These are phyloP conservation scores for Aplodontia rufa DNA, from an alignment of 2,113 vertebrate species.

Conservation along the genomic window DNA sequence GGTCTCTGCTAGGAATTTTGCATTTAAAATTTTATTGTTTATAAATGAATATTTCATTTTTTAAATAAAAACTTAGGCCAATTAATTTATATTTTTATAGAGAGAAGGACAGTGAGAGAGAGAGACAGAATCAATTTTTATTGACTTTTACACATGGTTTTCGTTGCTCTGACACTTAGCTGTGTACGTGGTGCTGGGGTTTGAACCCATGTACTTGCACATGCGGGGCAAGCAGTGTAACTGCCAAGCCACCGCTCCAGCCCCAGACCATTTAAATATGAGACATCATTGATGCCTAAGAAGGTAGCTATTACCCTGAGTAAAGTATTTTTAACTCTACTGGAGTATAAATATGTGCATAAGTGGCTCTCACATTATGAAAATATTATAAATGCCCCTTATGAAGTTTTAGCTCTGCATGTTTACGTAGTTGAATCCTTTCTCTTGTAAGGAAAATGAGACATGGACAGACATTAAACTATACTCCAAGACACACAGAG, in stretches of 20 bases:
- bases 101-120: too few species aligned
- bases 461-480: neutral
- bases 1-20: slow-evolving; percentile 40
- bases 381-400: neutral
- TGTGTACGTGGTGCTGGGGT: too few species aligned
- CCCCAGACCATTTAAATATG: slow-evolving; percentile 63
- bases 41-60: neutral
- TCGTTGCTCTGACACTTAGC: too few species aligned
- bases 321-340: slow-evolving; percentile 52
- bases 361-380: neutral
- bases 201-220: too few species aligned
- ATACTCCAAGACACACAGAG: neutral
- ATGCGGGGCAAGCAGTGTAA: too few species aligned
- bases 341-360: slow-evolving; percentile 27
- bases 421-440: neutral
- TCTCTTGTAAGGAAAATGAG: slow-evolving; percentile 35
- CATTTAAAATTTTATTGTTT: slow-evolving; percentile 54
- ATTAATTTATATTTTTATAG: too few species aligned
- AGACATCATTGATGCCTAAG: slow-evolving; percentile 29
- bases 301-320: slow-evolving; percentile 56
- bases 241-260: too few species aligned
- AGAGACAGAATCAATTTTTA: too few species aligned
- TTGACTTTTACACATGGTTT: too few species aligned
- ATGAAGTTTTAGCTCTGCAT: neutral
- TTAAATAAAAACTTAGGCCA: neutral